Base-by-base conservation (phyloP, 2,797 vertebrate species). In the Dendrocincla fuliginosa region DNA sequence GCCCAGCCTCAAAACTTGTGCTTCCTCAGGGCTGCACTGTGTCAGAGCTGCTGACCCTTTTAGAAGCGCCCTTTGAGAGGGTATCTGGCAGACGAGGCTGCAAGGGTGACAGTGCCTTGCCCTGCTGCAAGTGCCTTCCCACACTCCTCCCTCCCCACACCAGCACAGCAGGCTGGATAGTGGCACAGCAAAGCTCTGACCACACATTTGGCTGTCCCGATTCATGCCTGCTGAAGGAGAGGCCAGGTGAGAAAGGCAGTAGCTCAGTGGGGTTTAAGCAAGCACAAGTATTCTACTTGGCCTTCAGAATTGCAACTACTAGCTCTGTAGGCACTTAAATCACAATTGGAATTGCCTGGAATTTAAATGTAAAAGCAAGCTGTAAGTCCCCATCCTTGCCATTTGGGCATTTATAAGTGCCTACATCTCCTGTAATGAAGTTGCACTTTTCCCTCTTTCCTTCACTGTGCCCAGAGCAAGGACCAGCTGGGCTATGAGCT, bases 71-170 rank as follows among this genome's bases (percentile, higher is more conserved):
- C 4, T 64, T 76, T 71, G 32, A 41, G 33, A 71, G 22, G 20
- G 8, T 19, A 6, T 75, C 61, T 68, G 49, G 52, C 55, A 79
- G 79, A 56, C 0, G 9, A 80, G 41, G 28, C 71, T 93, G 63
- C 35, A 44, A 33, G 14, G 68, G 35, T 3, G 9, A 56, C 1
- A 3, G 24, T 56, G 23, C 52, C 13, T 67, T 52, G 22, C 22
- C 47, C 44, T 59, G 19, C 2, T 5, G 25, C 0, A 3, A 67
- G 57, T 5, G 6, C n/a, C 8, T 20, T 87, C 39, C 46, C 37
- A 37, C 0, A 0, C 20, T 87, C 12, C 37, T 79, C 53, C n/a
- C 35, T 30, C 41, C 25, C 46, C 11, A 3, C 2, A 4, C 41
- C 52, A 47, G 56, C 2, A 2, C 69, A 19, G 30, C 49, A 56